phyloP scores from a whole-genome alignment of 2,888 invertebrate species.

The Tachystola acroxantha region DNA sequence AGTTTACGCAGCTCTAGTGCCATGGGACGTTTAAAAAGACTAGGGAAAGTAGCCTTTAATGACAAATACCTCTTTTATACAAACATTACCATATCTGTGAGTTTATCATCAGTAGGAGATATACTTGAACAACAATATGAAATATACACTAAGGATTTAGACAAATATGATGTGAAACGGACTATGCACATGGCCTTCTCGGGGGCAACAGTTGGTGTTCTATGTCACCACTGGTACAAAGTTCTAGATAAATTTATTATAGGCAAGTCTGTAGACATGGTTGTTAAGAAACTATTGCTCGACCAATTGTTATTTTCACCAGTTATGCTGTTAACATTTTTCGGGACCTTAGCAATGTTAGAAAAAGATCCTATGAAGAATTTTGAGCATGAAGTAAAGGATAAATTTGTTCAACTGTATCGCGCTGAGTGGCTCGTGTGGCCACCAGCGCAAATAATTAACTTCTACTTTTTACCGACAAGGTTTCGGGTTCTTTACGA shows the following conservation, averaged over 20 bases:
- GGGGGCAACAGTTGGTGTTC: constrained; percentile 87
- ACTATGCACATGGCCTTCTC: constrained; percentile 89
- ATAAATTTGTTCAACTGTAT: constrained; percentile 88
- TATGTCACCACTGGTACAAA: constrained; percentile 94
- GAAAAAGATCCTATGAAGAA: constrained; percentile 81
- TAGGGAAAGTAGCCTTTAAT: constrained; percentile 75
- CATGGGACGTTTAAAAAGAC: constrained; percentile 31
- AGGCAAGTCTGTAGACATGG: constrained; percentile 82
- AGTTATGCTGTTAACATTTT: constrained; percentile 88
- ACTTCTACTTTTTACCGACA: constrained; percentile 93
- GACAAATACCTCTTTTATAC: constrained; percentile 87
- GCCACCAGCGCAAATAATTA: constrained; percentile 95
- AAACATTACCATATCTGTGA: constrained; percentile 88
- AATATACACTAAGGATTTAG: constrained; percentile 79
- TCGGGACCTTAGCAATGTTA: constrained; percentile 86
- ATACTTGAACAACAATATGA: constrained; percentile 90
- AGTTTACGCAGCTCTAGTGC: constrained; percentile 33
- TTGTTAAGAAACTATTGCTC: constrained; percentile 87
- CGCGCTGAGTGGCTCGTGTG: constrained; percentile 95
- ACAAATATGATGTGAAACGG: constrained; percentile 79
- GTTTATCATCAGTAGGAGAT: constrained; percentile 89
- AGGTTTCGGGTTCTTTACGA: constrained; percentile 93
- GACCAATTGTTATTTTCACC: constrained; percentile 95
- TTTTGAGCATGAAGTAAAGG: constrained; percentile 82
- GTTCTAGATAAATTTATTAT: constrained; percentile 86